These are phyloP conservation scores for Pongo abelii DNA, from an alignment of 2,113 vertebrate species.

Conservation along the genomic window DNA sequence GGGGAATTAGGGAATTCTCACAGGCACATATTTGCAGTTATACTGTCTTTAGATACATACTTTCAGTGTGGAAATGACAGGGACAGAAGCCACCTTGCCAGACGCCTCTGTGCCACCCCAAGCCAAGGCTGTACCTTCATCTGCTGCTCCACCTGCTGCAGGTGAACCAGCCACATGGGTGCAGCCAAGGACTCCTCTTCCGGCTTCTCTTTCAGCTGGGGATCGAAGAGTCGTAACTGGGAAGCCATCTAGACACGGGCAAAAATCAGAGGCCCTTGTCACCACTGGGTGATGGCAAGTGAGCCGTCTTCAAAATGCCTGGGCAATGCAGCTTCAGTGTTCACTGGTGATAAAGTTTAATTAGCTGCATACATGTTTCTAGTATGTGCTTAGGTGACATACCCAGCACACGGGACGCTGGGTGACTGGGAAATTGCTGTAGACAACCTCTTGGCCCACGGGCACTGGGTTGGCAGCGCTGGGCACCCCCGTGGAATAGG, in stretches of 20 bases:
- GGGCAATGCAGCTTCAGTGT: rapidly evolving
- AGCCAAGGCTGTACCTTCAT: conserved; percentile 86
- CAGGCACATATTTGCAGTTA: background rate
- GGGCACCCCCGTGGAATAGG: too few species aligned
- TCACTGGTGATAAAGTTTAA: rapidly evolving
- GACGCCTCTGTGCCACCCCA: background rate
- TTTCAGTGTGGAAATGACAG: rapidly evolving
- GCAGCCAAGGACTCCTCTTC: conserved; percentile 94
- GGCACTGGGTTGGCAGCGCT: rapidly evolving
- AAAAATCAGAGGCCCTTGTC: background rate
- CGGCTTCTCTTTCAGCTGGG: conserved; percentile 95
- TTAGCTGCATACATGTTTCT: rapidly evolving
- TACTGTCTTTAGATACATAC: background rate
- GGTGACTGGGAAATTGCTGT: background rate
- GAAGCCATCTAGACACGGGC: conserved; percentile 88
- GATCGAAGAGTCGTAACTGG: conserved; percentile 94
- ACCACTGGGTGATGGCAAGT: background rate
- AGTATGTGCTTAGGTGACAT: rapidly evolving
- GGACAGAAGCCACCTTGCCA: background rate
- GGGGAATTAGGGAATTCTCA: background rate
- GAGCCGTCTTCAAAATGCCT: background rate
- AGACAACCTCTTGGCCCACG: rapidly evolving
- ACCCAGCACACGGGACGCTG: rapidly evolving
- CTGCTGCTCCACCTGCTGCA: conserved; percentile 89
- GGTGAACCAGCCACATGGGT: conserved; percentile 90